A percentile compares a stretch with the other conserved stretches of the same genome.
Evolutionary conservation across 2,113 vertebrate species (phyloP).

Genomic region (Cygnus atratus): DNA sequence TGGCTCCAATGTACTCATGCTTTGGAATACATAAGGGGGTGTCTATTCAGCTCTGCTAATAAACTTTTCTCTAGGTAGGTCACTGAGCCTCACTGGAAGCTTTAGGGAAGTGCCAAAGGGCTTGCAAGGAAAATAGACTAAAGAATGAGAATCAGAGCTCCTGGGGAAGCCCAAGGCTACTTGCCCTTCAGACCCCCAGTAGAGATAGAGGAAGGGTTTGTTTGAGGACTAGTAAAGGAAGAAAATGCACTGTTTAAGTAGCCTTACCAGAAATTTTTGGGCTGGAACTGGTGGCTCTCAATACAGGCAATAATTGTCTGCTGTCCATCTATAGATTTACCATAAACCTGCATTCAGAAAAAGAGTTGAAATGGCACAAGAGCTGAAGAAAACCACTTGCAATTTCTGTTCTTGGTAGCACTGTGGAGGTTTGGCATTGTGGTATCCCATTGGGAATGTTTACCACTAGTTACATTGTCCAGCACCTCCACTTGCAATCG

Average conservation of each 20-base stretch:
- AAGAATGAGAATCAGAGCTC: neutral
- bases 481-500: neutral
- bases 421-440: neutral
- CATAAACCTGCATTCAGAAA: constrained; percentile 86
- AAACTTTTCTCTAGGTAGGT: neutral
- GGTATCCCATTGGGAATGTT: neutral
- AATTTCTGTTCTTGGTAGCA: neutral
- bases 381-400: neutral
- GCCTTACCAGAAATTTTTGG: constrained; percentile 95
- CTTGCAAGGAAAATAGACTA: neutral
- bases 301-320: constrained; percentile 96
- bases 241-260: neutral
- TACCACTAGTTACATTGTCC: neutral
- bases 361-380: constrained; percentile 13
- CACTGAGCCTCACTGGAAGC: neutral
- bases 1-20: neutral
- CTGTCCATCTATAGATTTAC: constrained; percentile 95
- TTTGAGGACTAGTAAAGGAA: neutral
- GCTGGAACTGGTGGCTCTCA: constrained; percentile 95
- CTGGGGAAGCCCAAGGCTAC: neutral
- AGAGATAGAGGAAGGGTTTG: neutral
- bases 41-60: neutral
- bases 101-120: neutral
- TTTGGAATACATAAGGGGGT: neutral
- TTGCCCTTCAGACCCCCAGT: neutral